Evolutionary conservation across 1,140 invertebrate species (phyloP), one percentile per base, ranked within the genome.

Genomic region (Drosophila guanche): DNA sequence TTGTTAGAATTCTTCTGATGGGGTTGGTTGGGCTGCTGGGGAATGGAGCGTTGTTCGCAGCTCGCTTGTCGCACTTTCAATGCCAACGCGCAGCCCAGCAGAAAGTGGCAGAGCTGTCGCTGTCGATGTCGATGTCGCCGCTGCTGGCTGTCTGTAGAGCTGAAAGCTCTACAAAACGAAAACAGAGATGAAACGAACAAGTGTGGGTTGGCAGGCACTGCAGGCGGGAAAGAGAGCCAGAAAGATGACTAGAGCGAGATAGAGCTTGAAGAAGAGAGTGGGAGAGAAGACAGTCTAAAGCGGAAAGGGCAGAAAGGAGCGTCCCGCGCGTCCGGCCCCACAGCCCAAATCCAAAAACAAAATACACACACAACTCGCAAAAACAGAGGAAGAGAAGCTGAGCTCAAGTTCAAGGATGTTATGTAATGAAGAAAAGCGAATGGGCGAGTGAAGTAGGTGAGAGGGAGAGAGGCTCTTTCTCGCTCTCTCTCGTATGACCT

Each of bases 381-480:
- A 46, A 77, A 65, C 60, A 70, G 61, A 56, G 62, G 56, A 68
- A 70, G 60, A 74, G 73, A 75, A 77, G 77, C 72, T 68, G 46
- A 68, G 77, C 79, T 90, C 79, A 90, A 90, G 89, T 90, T 90
- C 89, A 90, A 90, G 89, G 85, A 89, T 90, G 83, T 90, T 90
- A 90, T 90, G 89, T 73, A 90, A 90, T 84, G 79, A 65, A 76
- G 51, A 53, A 67, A 57, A 48, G 33, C 46, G 62, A 68, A 48
- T 29, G 23, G 23, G 27, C 29, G 10, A 47, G 14, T 22, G 47
- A 40, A 40, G 40, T 67, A 23, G 25, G 41, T 45, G 69, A 75
- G 51, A 60, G 50, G 42, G 43, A 46, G 53, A 42, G 43, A 29
- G 47, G 22, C 58, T 41, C 50, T 54, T 60, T 40, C 27, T 71